Base-by-base conservation (phyloP, 2,888 invertebrate species). In the Caenorhabditis panamensis region DNA sequence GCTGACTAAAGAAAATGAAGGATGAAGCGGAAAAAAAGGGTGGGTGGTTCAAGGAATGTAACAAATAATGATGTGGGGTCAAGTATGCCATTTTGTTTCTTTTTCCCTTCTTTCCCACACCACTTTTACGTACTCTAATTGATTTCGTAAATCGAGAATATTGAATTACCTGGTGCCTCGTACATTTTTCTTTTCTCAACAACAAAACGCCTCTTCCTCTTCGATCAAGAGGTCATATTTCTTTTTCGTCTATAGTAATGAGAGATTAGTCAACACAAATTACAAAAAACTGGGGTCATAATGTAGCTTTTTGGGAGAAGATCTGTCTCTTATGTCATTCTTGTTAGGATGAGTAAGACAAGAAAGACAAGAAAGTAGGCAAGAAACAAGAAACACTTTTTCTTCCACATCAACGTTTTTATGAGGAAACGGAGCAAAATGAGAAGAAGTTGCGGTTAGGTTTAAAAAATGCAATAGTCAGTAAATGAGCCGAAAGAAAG, bases 61-160 rank as follows among this genome's bases (percentile, higher is more conserved):
- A 58, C 56, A 72, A 63, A 58, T 47, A 31, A 56, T 56, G 71
- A 24, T 20, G 36, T 36, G 18, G 20, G 59, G 24, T 54, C 62
- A 61, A 22, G 26, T 53, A 9, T n/a, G n/a, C n/a, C n/a, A n/a
- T n/a, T n/a, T n/a, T n/a, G n/a, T n/a, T n/a, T n/a, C 56, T 9
- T 18, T 58, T 58, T 54, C 24, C 11, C 11, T n/a, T 20, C 11
- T 63, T 58, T 73, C 73, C 59, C 73, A 73, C 73, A 53, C 73
- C 64, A 64, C 73, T 73, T 73, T 53, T 64, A 66, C 51, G 73
- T 58, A 66, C 66, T 59, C 49, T 75, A 75, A 75, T 75, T 75
- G 59, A 16, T 24, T 37, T 16, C 18, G 75, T 61, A 75, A 75
- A 54, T 37, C 47, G 75, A 75, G 75, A 75, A 75, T 75, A 75